Base-by-base conservation (phyloP, 2,888 invertebrate species). In the Drosophila atroscutellata region DNA sequence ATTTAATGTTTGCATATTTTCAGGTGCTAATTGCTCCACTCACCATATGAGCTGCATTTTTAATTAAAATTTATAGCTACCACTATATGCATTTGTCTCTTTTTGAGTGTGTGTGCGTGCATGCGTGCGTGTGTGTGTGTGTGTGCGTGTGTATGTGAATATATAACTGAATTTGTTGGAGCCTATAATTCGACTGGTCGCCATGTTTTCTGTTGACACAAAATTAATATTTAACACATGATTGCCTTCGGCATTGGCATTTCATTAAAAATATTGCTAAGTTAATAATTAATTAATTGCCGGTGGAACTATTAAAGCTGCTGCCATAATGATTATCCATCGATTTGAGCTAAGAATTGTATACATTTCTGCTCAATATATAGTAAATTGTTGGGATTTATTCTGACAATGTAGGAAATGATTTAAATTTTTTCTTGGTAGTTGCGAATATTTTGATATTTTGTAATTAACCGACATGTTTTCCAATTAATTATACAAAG, bases 21-120 rank as follows among this genome's bases (percentile, higher is more conserved):
- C 92, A 92, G 92, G 91, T 91, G 92, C 91, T 91, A 91, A 91
- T 92, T 91, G 92, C 81, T 92, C 92, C 90, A 84, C 90, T 91
- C 86, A 85, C 89, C 92, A 92, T 91, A 91, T 92, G 91, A 91
- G 91, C 71, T 91, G 91, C 85, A 92, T 91, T 90, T 90, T 92
- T 89, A 91, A 92, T 91, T 89, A 88, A 90, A 81, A 91, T 88
- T 91, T 91, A 91, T 91, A 65, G 80, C 77, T 64, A 61, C 47
- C 65, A 72, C 68, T 72, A 62, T 60, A 58, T 61, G 55, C 51
- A 47, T n/a, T 45, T 24, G 30, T 24, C 39, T n/a, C 52, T 20
- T 20, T 32, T 18, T 34, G 2, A 56, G 51, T 63, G 39, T 57
- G 24, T 18, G 11, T 20, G 42, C 15, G 2, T 59, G 28, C 36